Evolutionary conservation across 37 sponge, comb jelly and placozoan genomes (phyloP), one percentile per base, ranked within the genome.

Genomic region (Chondrosia reniformis): DNA sequence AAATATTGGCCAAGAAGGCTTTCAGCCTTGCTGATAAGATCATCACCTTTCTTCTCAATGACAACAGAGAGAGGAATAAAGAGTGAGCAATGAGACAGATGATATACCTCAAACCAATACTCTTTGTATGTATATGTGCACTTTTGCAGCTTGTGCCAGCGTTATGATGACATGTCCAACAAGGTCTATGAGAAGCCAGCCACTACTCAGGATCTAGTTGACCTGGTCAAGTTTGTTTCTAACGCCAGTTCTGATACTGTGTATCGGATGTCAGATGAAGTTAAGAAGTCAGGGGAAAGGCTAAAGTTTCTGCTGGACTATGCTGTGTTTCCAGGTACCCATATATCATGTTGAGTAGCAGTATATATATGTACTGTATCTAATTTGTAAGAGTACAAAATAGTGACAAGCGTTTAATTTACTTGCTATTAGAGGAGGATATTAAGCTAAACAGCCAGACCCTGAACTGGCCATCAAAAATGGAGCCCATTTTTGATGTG

Each of bases 401-500:
- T 15, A 49, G 15, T 49, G 15, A 15, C 15, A 19, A 10, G 10
- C 52, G 15, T 49, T 49, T 49, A 19, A 15, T 49, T 10, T 19
- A 10, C 15, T 49, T 19, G 15, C 15, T 49, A 19, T 10, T 79
- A 84, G 95, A 92, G 55, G 99, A 98, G 76, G 99, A 98, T 55
- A 81, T 98, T 46, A 87, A 79, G 61, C 80, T 98, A 65, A 98
- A 98, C 79, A 89, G 77, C 75, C 78, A 83, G 76, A 88, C 91
- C 17, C 89, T 98, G 71, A 84, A 81, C 61, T 98, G 99, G 99
- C 99, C 99, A 15, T 79, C 54, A 9, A 79, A 84, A 46, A 95
- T 98, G 81, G 93, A 87, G 38, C 95, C 95, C 0, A 89, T 94
- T 41, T 95, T 98, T 93, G 93, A 98, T 24, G 88, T 92, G 44